These are phyloP conservation scores for Loris lydekkerianus DNA, from an alignment of 2,797 vertebrate genomes.

Conservation along the genomic window DNA sequence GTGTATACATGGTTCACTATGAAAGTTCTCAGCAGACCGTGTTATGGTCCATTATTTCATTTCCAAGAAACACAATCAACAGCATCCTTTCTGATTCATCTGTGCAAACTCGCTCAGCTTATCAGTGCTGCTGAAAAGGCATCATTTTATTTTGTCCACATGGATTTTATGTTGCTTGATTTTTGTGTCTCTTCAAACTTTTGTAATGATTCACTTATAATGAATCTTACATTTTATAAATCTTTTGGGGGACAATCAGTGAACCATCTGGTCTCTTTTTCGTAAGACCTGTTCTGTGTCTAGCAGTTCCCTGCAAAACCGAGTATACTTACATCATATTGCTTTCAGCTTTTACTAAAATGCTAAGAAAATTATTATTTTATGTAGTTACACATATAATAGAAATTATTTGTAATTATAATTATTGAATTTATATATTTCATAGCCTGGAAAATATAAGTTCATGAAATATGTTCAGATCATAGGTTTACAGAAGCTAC, in stretches of 20 bases:
- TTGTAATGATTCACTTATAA: too few species aligned
- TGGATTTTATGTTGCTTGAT: too few species aligned
- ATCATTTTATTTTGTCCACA: too few species aligned
- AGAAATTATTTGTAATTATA: not conserved
- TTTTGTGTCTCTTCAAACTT: too few species aligned
- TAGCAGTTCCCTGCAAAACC: not conserved
- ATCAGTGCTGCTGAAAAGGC: too few species aligned
- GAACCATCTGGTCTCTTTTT: not conserved
- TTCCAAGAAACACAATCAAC: too few species aligned
- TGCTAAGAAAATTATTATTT: not conserved
- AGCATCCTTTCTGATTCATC: too few species aligned
- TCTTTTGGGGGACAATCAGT: not conserved
- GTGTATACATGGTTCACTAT: too few species aligned
- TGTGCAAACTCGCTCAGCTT: too few species aligned
- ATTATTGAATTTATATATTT: not conserved
- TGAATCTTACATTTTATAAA: not conserved
- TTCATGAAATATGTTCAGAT: not conserved
- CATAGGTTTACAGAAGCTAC: not conserved
- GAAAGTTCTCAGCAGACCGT: too few species aligned
- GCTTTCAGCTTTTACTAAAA: conserved; percentile 13
- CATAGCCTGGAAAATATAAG: conserved; percentile 4
- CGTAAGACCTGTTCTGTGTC: not conserved
- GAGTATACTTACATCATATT: not conserved
- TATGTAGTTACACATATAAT: not conserved
- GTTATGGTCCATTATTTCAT: too few species aligned